A percentile compares a stretch with the other conserved stretches of the same genome.
Evolutionary conservation across 2,113 vertebrate genomes (phyloP).

Genomic region (Percopsis transmontana): DNA sequence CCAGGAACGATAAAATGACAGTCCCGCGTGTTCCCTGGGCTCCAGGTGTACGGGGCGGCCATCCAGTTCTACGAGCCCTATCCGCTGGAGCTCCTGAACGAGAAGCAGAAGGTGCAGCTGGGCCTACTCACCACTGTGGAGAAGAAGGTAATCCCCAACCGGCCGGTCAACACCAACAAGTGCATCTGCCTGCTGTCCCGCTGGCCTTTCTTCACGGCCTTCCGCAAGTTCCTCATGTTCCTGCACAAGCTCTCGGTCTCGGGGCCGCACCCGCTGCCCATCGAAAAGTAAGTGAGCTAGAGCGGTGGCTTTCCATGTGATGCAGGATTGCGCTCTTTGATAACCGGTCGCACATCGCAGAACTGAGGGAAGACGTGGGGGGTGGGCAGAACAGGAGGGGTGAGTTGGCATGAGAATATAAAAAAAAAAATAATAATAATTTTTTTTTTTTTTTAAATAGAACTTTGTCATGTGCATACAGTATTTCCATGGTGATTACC

Average conservation of each 20-base stretch:
- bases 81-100: constrained; percentile 83
- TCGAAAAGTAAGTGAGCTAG: constrained; percentile 88
- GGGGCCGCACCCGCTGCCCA: constrained; percentile 94
- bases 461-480: too few relatives aligned
- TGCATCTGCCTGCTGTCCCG: constrained; percentile 97
- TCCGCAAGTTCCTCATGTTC: constrained; percentile 96
- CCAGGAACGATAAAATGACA: not conserved
- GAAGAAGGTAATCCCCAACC: constrained; percentile 86
- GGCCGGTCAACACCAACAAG: constrained; percentile 92
- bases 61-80: constrained; percentile 97
- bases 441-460: too few relatives aligned
- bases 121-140: constrained; percentile 90
- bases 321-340: too few relatives aligned
- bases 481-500: too few relatives aligned
- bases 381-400: too few relatives aligned
- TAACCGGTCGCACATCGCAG: too few relatives aligned
- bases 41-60: constrained; percentile 94
- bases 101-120: constrained; percentile 92
- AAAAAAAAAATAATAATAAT: too few relatives aligned
- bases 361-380: too few relatives aligned
- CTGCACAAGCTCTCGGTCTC: constrained; percentile 96
- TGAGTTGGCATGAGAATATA: too few relatives aligned
- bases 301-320: not conserved
- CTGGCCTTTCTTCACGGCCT: constrained; percentile 98
- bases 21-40: not conserved